Evolutionary conservation across 1,140 invertebrate species (phyloP).

Genomic region (Pseudomyrmex cubaensis): DNA sequence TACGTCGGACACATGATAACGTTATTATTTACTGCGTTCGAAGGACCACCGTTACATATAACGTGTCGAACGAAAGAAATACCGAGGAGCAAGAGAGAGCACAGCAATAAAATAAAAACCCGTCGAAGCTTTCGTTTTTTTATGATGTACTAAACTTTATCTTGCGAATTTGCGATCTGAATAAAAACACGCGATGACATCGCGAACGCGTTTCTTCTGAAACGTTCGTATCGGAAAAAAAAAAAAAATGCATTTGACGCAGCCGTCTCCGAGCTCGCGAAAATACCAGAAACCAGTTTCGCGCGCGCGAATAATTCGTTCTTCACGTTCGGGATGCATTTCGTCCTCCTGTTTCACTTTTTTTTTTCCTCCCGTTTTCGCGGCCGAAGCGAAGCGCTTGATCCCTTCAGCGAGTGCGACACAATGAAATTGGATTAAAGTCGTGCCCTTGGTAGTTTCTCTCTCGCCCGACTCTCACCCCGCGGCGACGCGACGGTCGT

Average conservation of each 20-base stretch:
- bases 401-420: conserved; percentile 55
- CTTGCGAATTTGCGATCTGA: too few relatives aligned
- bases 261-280: neutral
- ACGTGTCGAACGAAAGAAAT: neutral
- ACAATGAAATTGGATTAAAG: conserved; percentile 84
- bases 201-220: neutral
- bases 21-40: conserved; percentile 36
- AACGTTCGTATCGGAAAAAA: neutral
- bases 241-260: conserved; percentile 1
- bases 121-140: too few relatives aligned
- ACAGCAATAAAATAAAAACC: too few relatives aligned
- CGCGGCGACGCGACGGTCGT: conserved; percentile 67
- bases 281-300: conserved; percentile 12
- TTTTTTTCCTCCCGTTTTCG: conserved; percentile 45
- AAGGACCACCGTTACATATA: neutral
- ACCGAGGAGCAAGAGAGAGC: too few relatives aligned
- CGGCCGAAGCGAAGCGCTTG: conserved; percentile 8
- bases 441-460: conserved; percentile 58
- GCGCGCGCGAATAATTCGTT: conserved; percentile 21
- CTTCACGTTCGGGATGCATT: conserved; percentile 4
- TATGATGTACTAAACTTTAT: too few relatives aligned
- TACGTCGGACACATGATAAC: conserved; percentile 10
- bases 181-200: too few relatives aligned
- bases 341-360: neutral
- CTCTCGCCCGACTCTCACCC: conserved; percentile 46